A percentile compares a stretch with the other conserved stretches of the same genome.
phyloP scores from a whole-genome alignment of 1,140 invertebrate genomes.

The Trichomalopsis sarcophagae region DNA sequence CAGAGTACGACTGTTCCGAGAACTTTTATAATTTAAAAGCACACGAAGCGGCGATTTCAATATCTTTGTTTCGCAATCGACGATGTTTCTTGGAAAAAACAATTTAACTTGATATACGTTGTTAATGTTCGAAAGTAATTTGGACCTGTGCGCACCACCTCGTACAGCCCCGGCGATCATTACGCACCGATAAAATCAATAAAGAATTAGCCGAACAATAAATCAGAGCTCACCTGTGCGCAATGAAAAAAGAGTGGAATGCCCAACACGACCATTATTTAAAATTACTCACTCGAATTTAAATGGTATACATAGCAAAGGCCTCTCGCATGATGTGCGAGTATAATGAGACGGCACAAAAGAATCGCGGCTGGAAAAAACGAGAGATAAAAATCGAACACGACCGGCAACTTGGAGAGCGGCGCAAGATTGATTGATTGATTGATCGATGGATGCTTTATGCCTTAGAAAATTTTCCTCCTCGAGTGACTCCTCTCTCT shows the following conservation, averaged over 20 bases:
- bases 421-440: slow-evolving; percentile 37
- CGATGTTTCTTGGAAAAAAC: too few relatives aligned
- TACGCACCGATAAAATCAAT: slow-evolving; percentile 27
- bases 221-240: slow-evolving; percentile 2
- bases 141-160: neutral
- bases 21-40: too few relatives aligned
- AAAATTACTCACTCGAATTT: slow-evolving; percentile 37
- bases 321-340: slow-evolving; percentile 5
- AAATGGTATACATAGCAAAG: neutral
- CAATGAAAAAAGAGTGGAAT: slow-evolving; percentile 12
- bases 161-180: neutral
- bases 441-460: slow-evolving; percentile 40
- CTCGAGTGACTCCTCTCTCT: neutral
- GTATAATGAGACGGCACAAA: slow-evolving; percentile 41
- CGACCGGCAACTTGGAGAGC: slow-evolving; percentile 13
- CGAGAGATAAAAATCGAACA: slow-evolving; percentile 43
- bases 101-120: neutral
- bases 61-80: too few relatives aligned
- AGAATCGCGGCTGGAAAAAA: slow-evolving; percentile 20
- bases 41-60: too few relatives aligned
- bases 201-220: slow-evolving; percentile 12
- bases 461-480: slow-evolving; percentile 8
- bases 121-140: neutral
- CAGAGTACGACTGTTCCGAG: too few relatives aligned
- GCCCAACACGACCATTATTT: slow-evolving; percentile 5